Percentiles rank a stretch among this genome's conserved stretches.
These are phyloP conservation scores for Desmodus rotundus DNA, from an alignment of 2,113 vertebrate species.

Conservation along the genomic window DNA sequence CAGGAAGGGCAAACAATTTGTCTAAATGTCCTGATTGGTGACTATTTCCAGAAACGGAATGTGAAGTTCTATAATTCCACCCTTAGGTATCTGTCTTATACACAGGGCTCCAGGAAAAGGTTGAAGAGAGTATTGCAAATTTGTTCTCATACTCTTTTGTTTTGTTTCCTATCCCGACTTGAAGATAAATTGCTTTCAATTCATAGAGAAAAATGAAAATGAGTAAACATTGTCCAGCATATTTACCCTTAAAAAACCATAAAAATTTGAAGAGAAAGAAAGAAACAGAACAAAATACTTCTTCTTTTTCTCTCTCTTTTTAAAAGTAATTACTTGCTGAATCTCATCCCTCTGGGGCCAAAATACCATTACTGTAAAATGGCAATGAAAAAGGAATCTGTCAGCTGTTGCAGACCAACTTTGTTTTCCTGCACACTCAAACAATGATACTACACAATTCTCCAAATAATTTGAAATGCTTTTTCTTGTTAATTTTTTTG, in stretches of 20 bases:
- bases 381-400: background rate
- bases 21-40: background rate
- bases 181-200: conserved; percentile 1
- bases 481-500: background rate
- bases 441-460: background rate
- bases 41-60: background rate
- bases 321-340: background rate
- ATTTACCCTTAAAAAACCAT: background rate
- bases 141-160: background rate
- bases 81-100: background rate
- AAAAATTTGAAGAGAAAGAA: background rate
- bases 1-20: background rate
- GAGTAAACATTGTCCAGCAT: background rate
- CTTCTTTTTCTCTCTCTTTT: background rate
- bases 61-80: background rate
- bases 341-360: background rate
- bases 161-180: background rate
- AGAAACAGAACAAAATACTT: background rate
- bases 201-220: background rate
- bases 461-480: background rate
- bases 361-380: background rate
- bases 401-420: background rate
- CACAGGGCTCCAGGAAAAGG: background rate
- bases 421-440: background rate
- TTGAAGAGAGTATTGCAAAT: background rate